A percentile compares a stretch with the other conserved stretches of the same genome.
phyloP scores from a whole-genome alignment of 2,113 vertebrate species.

The Esox niger region DNA sequence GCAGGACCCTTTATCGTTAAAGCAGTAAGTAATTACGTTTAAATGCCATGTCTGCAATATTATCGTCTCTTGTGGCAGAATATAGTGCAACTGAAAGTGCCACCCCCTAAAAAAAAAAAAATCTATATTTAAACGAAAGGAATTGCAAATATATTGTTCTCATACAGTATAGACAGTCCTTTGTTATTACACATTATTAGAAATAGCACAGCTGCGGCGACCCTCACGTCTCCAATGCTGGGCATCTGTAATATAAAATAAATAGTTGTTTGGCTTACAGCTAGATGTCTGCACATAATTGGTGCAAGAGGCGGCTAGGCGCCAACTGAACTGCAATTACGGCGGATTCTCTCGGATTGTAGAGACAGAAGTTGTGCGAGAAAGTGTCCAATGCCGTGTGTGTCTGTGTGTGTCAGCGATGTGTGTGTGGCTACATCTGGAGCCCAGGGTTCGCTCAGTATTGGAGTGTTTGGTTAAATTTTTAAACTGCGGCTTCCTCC shows the following conservation, averaged over 20 bases:
- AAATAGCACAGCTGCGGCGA: slow-evolving; percentile 37
- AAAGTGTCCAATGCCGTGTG: slow-evolving; percentile 46
- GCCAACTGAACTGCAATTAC: slow-evolving; percentile 77
- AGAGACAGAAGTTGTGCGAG: slow-evolving; percentile 69
- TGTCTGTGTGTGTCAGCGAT: slow-evolving; percentile 26
- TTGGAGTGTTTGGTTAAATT: slow-evolving; percentile 96
- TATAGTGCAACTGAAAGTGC: too few species aligned
- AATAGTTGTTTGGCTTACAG: slow-evolving; percentile 68
- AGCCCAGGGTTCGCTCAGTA: slow-evolving; percentile 89
- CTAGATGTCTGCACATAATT: slow-evolving; percentile 78
- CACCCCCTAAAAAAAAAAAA: too few species aligned
- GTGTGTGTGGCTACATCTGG: slow-evolving; percentile 83
- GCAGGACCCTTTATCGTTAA: slow-evolving; percentile 97
- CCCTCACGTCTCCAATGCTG: slow-evolving; percentile 62
- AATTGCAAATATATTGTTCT: background rate
- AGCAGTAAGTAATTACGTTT: slow-evolving; percentile 80
- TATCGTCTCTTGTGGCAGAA: slow-evolving; percentile 22
- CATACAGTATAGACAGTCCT: background rate
- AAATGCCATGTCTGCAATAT: slow-evolving; percentile 49
- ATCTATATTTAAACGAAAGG: background rate
- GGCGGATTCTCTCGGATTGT: slow-evolving; percentile 79
- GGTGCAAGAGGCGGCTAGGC: slow-evolving; percentile 81
- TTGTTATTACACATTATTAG: slow-evolving; percentile 1
- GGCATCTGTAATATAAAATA: slow-evolving; percentile 71
- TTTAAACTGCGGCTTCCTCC: slow-evolving; percentile 96